These are phyloP conservation scores for Chionis minor DNA, from an alignment of 2,113 vertebrate genomes.

Conservation along the genomic window DNA sequence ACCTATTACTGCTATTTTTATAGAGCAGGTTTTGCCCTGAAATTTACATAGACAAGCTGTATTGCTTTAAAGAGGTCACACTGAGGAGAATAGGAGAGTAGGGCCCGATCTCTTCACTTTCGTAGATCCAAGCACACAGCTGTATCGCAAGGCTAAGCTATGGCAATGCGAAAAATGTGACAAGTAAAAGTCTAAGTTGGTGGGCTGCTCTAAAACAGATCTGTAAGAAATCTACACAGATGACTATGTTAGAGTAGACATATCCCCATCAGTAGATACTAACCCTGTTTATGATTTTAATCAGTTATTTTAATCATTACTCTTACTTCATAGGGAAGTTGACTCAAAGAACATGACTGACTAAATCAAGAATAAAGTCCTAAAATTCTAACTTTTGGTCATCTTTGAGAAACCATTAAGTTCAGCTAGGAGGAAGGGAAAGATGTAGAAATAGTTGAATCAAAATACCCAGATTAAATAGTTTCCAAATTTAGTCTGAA, in stretches of 20 bases:
- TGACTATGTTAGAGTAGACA: not conserved
- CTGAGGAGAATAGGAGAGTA: not conserved
- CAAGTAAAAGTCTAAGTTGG: not conserved
- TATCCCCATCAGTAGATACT: not conserved
- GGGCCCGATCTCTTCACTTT: not conserved
- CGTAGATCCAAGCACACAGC: not conserved
- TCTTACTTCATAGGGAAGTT: not conserved
- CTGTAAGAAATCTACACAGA: not conserved
- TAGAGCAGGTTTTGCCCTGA: not conserved
- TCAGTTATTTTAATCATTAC: not conserved
- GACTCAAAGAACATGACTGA: not conserved
- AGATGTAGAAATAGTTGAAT: not conserved
- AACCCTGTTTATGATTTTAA: not conserved
- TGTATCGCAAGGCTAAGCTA: not conserved
- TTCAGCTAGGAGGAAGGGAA: not conserved
- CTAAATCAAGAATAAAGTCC: not conserved
- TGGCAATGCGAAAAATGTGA: not conserved
- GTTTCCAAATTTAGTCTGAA: not conserved
- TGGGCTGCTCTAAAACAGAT: not conserved
- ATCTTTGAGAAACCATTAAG: not conserved
- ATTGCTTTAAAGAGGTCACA: not conserved
- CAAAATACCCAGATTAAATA: not conserved
- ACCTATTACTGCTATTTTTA: not conserved
- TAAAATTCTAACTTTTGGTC: not conserved
- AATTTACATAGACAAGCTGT: not conserved